Percentiles rank a stretch among this genome's conserved stretches.
Conservation (phyloP, 2,888 invertebrate species). For the Meandrusa payeni region DNA sequence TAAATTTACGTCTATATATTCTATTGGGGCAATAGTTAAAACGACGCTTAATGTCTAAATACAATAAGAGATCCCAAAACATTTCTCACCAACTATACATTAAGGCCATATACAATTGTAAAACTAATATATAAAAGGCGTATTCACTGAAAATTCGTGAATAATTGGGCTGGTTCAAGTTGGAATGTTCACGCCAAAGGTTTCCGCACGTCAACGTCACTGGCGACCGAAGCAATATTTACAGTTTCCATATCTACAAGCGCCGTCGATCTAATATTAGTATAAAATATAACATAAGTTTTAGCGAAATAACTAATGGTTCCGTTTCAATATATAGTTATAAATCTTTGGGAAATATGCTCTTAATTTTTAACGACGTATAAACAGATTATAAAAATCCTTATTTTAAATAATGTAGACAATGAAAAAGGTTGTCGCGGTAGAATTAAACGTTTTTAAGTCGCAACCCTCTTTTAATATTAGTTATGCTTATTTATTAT, state of each 20-base stretch:
- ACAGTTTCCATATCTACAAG: slow-evolving; percentile 17
- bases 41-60: slow-evolving; percentile 5
- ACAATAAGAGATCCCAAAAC: slow-evolving; percentile 3
- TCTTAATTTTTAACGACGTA: no score
- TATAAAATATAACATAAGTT: no score
- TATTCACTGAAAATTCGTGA: slow-evolving; percentile 5
- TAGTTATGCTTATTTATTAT: no score
- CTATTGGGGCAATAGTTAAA: slow-evolving; percentile 21
- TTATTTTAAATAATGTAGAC: no score
- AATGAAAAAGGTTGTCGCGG: no score
- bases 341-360: no score
- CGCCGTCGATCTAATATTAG: slow-evolving; percentile 8
- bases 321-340: no score
- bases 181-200: slow-evolving; percentile 8
- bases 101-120: slow-evolving; percentile 19
- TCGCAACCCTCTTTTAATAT: no score
- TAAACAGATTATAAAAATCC: no score
- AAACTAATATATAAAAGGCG: slow-evolving; percentile 17
- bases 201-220: neutral
- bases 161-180: slow-evolving; percentile 16
- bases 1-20: slow-evolving; percentile 4
- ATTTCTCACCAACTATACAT: slow-evolving; percentile 8
- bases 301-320: no score
- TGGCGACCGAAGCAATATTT: slow-evolving; percentile 6
- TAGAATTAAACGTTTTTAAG: no score